A percentile compares a stretch with the other conserved stretches of the same genome.
Evolutionary conservation across 1,140 invertebrate genomes (phyloP).

Genomic region (Augochlora pura): DNA sequence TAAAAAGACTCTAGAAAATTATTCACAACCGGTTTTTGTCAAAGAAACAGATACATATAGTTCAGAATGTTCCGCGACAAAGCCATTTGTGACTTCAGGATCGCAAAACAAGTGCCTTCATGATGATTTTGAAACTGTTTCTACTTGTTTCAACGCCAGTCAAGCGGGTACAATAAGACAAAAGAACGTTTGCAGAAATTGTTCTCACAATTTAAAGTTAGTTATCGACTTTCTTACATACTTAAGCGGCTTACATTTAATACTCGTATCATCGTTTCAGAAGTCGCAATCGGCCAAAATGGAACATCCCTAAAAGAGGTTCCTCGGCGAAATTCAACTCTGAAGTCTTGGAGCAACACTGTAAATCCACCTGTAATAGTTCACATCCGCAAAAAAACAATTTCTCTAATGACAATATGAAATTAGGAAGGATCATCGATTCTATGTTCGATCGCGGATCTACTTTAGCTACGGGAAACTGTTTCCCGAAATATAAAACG

Average conservation of each 20-base stretch:
- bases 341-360: not conserved
- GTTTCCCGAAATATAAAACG: not conserved
- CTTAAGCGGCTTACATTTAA: not conserved
- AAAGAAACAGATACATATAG: not conserved
- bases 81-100: not conserved
- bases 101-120: not conserved
- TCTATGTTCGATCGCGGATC: not conserved
- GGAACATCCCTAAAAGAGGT: not conserved
- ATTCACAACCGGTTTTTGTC: not conserved
- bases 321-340: not conserved
- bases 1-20: not conserved
- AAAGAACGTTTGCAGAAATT: not conserved
- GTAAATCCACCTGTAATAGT: not conserved
- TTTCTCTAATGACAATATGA: not conserved
- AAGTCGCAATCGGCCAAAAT: not conserved
- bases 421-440: not conserved
- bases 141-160: not conserved
- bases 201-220: constrained; percentile 8
- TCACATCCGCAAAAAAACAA: not conserved
- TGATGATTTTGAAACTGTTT: not conserved
- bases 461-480: not conserved
- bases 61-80: not conserved
- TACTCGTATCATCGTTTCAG: not conserved
- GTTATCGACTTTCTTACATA: not conserved
- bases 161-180: not conserved